Percentiles rank a stretch among this genome's conserved stretches.
phyloP scores from a whole-genome alignment of 1,140 invertebrate species.

The Neodiprion fabricii region DNA sequence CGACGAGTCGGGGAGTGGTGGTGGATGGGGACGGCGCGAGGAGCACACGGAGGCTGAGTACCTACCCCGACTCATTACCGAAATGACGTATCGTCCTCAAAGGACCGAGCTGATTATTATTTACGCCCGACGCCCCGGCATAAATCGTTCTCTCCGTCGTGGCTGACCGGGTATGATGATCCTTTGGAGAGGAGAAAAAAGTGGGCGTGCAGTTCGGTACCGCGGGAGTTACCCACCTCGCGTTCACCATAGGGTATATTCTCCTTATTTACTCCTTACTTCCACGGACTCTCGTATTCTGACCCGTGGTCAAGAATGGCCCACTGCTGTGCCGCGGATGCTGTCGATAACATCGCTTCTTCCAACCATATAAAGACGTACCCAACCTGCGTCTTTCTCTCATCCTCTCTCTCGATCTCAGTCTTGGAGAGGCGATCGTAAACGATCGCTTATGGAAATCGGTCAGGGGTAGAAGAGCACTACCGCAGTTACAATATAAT shows the following conservation, averaged over 20 bases:
- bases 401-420: no score
- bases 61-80: no score
- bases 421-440: slow-evolving; percentile 10
- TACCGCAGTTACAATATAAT: no score
- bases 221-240: no score
- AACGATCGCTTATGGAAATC: slow-evolving; percentile 29
- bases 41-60: no score
- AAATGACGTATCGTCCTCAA: no score
- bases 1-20: no score
- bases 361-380: slow-evolving; percentile 8
- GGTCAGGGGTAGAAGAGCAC: slow-evolving; percentile 21
- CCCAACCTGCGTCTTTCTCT: background rate
- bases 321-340: background rate
- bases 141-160: slow-evolving; percentile 33
- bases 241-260: no score
- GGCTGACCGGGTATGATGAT: background rate
- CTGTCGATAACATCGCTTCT: background rate
- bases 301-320: background rate
- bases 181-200: background rate
- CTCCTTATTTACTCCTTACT: no score
- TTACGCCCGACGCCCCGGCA: slow-evolving; percentile 41
- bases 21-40: no score
- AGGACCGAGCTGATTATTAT: slow-evolving; percentile 43
- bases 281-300: no score
- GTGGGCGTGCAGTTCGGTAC: background rate